phyloP scores from a whole-genome alignment of 1,140 invertebrate genomes.

The Lepidurus arcticus region DNA sequence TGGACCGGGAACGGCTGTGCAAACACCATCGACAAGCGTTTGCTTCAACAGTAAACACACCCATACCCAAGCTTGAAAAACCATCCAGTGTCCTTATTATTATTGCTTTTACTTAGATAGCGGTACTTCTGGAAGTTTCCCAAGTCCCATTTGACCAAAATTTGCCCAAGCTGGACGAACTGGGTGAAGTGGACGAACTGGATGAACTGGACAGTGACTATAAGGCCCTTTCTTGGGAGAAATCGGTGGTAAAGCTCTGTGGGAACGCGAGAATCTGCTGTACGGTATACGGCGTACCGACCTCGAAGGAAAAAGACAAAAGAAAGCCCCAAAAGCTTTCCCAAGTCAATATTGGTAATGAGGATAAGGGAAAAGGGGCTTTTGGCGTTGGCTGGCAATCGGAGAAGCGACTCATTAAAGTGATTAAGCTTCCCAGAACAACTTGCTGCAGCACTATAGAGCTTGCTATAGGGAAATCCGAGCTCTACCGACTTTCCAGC shows the following conservation, averaged over 20 bases:
- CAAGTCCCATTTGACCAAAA: too few species aligned
- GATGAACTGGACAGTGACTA: too few species aligned
- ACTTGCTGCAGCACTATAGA: neutral
- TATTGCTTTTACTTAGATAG: neutral
- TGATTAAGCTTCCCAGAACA: neutral
- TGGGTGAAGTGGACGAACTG: too few species aligned
- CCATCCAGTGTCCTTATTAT: neutral
- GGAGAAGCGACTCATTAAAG: conserved; percentile 14
- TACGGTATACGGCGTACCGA: neutral
- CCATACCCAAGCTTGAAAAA: neutral
- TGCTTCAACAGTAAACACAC: neutral
- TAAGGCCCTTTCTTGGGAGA: too few species aligned
- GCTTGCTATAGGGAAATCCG: neutral
- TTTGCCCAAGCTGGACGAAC: too few species aligned
- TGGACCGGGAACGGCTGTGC: neutral
- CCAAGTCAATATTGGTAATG: conserved; percentile 1
- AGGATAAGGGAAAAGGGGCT: neutral
- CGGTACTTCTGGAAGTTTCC: neutral
- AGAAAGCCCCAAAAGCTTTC: neutral
- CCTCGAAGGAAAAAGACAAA: neutral
- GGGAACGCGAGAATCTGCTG: neutral
- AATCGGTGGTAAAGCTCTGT: neutral
- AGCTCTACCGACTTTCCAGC: neutral
- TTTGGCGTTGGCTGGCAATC: neutral
- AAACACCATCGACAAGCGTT: neutral